Conservation (phyloP, 2,888 invertebrate species). For the Geophilus truncorum region DNA sequence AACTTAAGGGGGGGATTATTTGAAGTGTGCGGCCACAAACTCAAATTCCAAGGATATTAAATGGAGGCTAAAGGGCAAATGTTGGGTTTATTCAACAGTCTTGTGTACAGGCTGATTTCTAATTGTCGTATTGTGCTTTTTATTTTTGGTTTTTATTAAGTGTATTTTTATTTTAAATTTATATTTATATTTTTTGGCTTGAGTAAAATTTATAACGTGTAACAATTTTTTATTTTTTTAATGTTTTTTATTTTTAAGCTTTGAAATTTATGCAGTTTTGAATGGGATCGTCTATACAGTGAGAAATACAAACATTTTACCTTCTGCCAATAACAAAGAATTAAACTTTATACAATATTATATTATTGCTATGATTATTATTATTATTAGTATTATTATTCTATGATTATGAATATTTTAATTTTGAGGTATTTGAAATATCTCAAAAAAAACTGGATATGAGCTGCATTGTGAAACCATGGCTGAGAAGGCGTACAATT, state of each 20-base stretch:
- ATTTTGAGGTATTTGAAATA: background rate
- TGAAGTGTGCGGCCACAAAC: background rate
- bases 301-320: background rate
- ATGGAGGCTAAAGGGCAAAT: background rate
- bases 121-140: background rate
- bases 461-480: slow-evolving; percentile 27
- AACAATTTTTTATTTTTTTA: background rate
- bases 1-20: background rate
- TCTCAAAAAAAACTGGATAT: background rate
- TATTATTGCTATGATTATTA: background rate
- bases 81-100: slow-evolving; percentile 1
- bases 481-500: slow-evolving; percentile 20
- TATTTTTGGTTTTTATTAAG: background rate
- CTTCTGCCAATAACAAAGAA: background rate
- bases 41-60: background rate
- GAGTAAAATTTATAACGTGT: background rate
- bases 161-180: background rate
- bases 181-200: background rate
- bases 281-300: background rate
- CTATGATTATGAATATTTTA: background rate
- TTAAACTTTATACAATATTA: background rate
- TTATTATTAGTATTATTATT: background rate
- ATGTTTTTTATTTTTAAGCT: background rate
- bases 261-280: background rate
- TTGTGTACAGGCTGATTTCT: slow-evolving; percentile 16